These are phyloP conservation scores for Carassius carassius DNA, from an alignment of 2,113 vertebrate genomes.

Conservation along the genomic window DNA sequence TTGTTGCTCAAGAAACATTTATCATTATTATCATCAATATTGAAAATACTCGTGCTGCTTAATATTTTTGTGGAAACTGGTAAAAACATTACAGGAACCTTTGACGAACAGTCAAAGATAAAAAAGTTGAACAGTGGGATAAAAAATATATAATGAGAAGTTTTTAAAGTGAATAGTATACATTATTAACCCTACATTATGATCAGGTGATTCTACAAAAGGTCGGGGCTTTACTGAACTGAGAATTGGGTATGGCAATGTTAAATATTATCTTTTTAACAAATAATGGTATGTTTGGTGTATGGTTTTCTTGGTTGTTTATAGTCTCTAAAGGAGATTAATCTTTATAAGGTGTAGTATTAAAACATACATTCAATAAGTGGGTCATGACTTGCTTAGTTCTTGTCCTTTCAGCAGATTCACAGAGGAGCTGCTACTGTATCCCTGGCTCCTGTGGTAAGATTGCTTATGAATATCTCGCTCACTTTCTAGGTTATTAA, in stretches of 20 bases:
- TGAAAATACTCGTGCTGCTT: no score
- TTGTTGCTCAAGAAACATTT: no score
- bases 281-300: not conserved
- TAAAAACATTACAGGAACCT: no score
- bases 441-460: conserved; percentile 11
- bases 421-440: conserved; percentile 37
- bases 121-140: no score
- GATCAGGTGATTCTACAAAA: not conserved
- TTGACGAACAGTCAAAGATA: no score
- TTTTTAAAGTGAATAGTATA: not conserved
- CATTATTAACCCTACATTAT: not conserved
- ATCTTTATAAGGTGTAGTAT: conserved; percentile 2
- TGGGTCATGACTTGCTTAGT: conserved; percentile 28
- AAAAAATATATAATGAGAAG: not conserved
- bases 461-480: conserved; percentile 47
- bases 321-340: conserved; percentile 3
- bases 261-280: not conserved
- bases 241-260: not conserved
- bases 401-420: conserved; percentile 45
- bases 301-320: conserved; percentile 18
- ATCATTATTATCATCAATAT: no score
- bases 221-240: not conserved
- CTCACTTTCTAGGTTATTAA: conserved; percentile 54
- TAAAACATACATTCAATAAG: conserved; percentile 32
- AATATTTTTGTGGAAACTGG: no score